These are phyloP conservation scores for Sitophilus oryzae DNA, from an alignment of 1,140 invertebrate species.

Conservation along the genomic window DNA sequence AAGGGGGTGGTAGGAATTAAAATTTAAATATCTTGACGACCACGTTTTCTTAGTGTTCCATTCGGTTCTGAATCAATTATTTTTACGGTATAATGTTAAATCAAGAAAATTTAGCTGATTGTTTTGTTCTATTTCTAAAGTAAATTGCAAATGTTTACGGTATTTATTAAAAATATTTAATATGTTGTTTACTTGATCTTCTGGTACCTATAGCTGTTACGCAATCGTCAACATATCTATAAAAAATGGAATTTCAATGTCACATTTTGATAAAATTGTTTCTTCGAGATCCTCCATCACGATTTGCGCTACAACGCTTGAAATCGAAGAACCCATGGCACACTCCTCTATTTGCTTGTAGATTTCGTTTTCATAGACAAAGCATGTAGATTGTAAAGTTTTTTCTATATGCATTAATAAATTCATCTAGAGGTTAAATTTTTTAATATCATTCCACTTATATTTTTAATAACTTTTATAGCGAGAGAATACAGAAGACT, in stretches of 20 bases:
- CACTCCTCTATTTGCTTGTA: conserved; percentile 12
- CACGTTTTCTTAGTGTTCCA: no score
- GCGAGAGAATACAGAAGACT: conserved; percentile 7
- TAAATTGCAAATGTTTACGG: conserved; percentile 6
- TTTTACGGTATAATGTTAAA: no score
- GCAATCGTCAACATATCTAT: not conserved
- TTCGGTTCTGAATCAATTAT: no score
- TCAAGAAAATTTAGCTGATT: no score
- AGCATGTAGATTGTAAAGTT: conserved; percentile 3
- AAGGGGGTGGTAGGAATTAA: no score
- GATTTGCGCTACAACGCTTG: no score
- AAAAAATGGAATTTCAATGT: conserved; percentile 6
- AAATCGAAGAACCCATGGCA: conserved; percentile 14
- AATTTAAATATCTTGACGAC: no score
- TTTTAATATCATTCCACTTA: conserved; percentile 13
- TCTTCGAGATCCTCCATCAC: conserved; percentile 9
- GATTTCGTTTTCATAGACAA: conserved; percentile 4
- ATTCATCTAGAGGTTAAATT: not conserved
- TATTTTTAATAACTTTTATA: not conserved
- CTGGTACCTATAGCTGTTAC: not conserved
- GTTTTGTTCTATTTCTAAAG: no score
- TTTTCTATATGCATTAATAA: conserved; percentile 3
- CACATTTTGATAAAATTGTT: not conserved
- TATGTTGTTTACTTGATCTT: not conserved
- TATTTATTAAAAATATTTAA: conserved; percentile 3